Percentiles rank a stretch among this genome's conserved stretches.
phyloP scores from a whole-genome alignment of 1,140 invertebrate genomes.

The Trialeurodes vaporariorum region DNA sequence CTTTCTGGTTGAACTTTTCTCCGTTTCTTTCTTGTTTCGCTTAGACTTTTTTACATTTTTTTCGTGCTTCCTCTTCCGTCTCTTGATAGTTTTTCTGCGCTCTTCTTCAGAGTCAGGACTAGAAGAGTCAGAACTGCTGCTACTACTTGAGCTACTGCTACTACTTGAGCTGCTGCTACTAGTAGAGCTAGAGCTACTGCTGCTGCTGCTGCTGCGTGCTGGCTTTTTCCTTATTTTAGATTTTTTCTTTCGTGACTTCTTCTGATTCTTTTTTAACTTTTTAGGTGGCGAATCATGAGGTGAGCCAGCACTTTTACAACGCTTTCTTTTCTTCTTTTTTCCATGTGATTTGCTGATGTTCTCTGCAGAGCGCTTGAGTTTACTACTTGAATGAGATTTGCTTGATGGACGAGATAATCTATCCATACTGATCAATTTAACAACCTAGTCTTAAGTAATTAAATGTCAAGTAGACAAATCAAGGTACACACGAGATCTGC shows the following conservation, averaged over 20 bases:
- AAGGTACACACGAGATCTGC: too few relatives aligned
- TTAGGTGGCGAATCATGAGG: background rate
- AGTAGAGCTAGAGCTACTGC: background rate
- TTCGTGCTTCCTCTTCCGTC: too few relatives aligned
- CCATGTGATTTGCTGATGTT: background rate
- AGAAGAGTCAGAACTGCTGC: conserved; percentile 1
- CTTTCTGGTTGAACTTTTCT: background rate
- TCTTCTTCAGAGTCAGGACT: background rate
- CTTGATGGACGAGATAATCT: too few relatives aligned
- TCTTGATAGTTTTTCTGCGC: background rate
- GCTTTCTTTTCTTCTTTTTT: background rate
- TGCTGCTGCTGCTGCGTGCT: background rate
- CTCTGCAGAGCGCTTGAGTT: background rate
- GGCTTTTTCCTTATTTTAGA: background rate
- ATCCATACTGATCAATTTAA: too few relatives aligned
- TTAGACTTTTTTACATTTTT: background rate
- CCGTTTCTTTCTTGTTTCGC: background rate
- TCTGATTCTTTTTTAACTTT: background rate
- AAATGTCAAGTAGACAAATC: too few relatives aligned
- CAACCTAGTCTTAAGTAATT: too few relatives aligned
- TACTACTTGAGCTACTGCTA: background rate
- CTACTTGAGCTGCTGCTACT: conserved; percentile 8
- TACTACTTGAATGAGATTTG: background rate
- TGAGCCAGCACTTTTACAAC: background rate
- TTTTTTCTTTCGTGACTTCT: background rate